Evolutionary conservation across 2,113 vertebrate species (phyloP), one percentile per base, ranked within the genome.

Genomic region (Numenius arquata): DNA sequence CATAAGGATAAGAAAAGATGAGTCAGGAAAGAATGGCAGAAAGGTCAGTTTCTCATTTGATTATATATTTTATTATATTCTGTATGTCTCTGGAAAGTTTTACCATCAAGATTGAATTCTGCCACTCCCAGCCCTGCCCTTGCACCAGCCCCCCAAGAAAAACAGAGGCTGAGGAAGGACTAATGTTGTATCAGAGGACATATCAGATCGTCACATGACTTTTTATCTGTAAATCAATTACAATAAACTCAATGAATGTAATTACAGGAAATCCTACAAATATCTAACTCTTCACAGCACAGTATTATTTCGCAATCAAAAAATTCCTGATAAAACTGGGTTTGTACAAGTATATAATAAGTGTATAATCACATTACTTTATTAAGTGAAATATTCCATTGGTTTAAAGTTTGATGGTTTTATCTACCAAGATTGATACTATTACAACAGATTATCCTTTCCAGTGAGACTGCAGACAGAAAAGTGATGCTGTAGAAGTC

Each of bases 401-500:
- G 76, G 70, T 65, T 94, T 89, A 61, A 95, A 86, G 68, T 88
- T 89, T 88, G 86, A 90, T 75, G 40, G 52, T 25, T 70, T 95
- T 95, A 89, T 79, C 88, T 81, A 79, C 66, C 38, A 92, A 78
- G 86, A 93, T 4, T 87, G 77, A 92, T 92, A 73, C 45, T 90
- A 93, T 84, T 93, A 90, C 80, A 90, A 32, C 61, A 80, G 83
- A 95, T 95, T 77, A 87, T 48, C 75, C 53, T 92, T 96, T 78
- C 38, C 61, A 90, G 73, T 3, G 17, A 96, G 92, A 38, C 68
- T 85, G 73, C 62, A 91, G 93, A 89, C 48, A 93, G 48, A 87
- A 87, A 90, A 92, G 76, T 70, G 47, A 81, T 59, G 74, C 61
- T 89, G 53, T 62, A 91, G 81, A 89, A 85, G 23, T 78, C 61